Base-by-base conservation (phyloP, 2,888 invertebrate genomes). In the Sturmia bella region DNA sequence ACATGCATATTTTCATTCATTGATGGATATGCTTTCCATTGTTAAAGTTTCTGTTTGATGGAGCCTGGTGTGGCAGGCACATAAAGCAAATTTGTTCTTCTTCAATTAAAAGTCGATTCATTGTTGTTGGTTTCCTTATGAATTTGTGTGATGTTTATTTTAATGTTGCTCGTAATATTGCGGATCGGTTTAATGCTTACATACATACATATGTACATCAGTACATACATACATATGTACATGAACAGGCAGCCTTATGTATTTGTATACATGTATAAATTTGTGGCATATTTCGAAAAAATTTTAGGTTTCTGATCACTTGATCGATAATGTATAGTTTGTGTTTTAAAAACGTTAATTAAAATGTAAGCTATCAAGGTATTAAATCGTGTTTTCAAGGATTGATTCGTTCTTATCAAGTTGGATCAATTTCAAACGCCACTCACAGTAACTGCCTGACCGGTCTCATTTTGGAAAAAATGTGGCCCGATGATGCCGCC, bases 61-160 rank as follows among this genome's bases (percentile, higher is more conserved):
- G n/a, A 61, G 59, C 43, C 24, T 66, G 41, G 52, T 39, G 19
- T 72, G 59, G 39, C 19, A 41, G 39, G 3, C 32, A 54, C 54
- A 41, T 19, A 45, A 37, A 45, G 41, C 50, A 54, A 68, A 45
- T 43, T 79, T 61, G 27, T 45, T 77, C 66, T 70, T 76, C 68
- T 68, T 77, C 72, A 76, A 73, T 81, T 77, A 73, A 68, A 77
- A 70, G 48, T 59, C 50, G 43, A 59, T 37, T 66, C 73, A 73
- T 80, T 15, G 17, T 32, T 45, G 70, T 15, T 39, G 56, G 72
- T 41, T 48, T 56, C 17, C 56, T 43, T 69, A 5, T 50, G 41
- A 15, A 13, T 73, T 24, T 32, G 41, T 63, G 21, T 27, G n/a
- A 21, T 27, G 41, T 21, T 32, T 13, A 4, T 48, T 43, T 21